Evolutionary conservation across 2,888 invertebrate species (phyloP), one percentile per base, ranked within the genome.

Genomic region (Acleris emargana): DNA sequence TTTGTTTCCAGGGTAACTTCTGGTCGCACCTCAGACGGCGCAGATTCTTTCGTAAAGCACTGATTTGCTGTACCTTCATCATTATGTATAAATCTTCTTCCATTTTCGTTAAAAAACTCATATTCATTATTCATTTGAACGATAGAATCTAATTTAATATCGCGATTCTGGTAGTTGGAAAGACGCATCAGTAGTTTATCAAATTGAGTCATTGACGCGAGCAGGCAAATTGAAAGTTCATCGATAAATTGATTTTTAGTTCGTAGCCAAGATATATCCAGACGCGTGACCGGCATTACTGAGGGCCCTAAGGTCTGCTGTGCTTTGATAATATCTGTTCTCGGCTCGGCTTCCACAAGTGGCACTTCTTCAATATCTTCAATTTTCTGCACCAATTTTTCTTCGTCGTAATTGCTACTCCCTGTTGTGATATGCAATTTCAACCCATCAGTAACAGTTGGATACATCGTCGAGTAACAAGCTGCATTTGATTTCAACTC

Each of bases 321-420:
- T 17, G 22, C 11, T 16, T 45, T 25, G n/a, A 17, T 7, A 9
- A 47, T 17, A 13, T 25, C 57, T 17, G 28, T 17, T 57, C 6
- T 45, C 17, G 57, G 45, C 20, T 43, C 57, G 16, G 57, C 57
- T 42, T 57, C 57, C 2, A 57, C 57, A 22, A 57, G 45, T 45
- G 57, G 47, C 16, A 57, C 57, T 57, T 57, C 57, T n/a, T 18
- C 20, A 17, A 57, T 57, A n/a, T 16, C 43, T 47, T 57, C 57
- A 17, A 57, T 28, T 47, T 57, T 57, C 22, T 43, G 57, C 45
- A 20, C 28, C n/a, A 57, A 20, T 11, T 42, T 47, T 17, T 47
- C 25, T 47, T 45, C 28, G 11, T 57, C 45, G 5, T 57, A 9
- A 2, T 45, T 45, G n/a, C 18, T 45, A 43, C 13, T n/a, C n/a